Percentiles rank a stretch among this genome's conserved stretches.
Evolutionary conservation across 2,888 invertebrate species (phyloP).

Genomic region (Pycnomerus fuliginosus): DNA sequence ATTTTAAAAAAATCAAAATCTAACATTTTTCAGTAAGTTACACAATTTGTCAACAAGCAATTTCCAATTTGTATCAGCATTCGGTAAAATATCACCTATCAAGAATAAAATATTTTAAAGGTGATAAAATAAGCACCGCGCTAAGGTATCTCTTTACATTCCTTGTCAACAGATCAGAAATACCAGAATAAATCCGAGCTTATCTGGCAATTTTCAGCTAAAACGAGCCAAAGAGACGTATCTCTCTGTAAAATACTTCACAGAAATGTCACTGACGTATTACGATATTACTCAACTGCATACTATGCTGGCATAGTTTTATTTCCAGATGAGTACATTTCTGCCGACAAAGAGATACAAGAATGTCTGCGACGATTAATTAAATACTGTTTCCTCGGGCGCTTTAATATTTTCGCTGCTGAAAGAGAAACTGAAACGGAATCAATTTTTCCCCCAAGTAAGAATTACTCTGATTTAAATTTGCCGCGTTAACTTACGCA

Average conservation of each 20-base stretch:
- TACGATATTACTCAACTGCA: constrained; percentile 49
- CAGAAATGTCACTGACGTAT: constrained; percentile 52
- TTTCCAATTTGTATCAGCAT: constrained; percentile 13
- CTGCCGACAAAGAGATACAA: constrained; percentile 50
- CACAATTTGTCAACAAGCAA: constrained; percentile 9
- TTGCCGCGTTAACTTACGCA: too few relatives aligned
- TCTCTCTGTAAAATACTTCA: constrained; percentile 42
- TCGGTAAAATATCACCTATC: constrained; percentile 12
- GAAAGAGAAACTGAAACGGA: too few relatives aligned
- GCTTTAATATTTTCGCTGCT: too few relatives aligned
- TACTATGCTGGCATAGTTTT: constrained; percentile 53
- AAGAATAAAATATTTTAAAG: constrained; percentile 27
- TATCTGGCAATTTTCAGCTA: constrained; percentile 43
- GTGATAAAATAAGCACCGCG: constrained; percentile 38
- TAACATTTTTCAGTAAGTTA: too few relatives aligned
- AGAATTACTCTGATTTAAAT: too few relatives aligned
- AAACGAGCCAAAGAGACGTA: constrained; percentile 39
- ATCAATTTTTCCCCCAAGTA: too few relatives aligned
- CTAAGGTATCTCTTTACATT: constrained; percentile 42
- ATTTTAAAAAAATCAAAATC: too few relatives aligned
- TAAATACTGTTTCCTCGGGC: constrained; percentile 33
- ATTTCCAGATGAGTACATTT: constrained; percentile 46
- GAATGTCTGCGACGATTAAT: constrained; percentile 45
- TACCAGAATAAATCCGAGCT: constrained; percentile 40
- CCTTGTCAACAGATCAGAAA: constrained; percentile 33